Conservation (phyloP, 2,113 vertebrate species). For the Aythya baeri region DNA sequence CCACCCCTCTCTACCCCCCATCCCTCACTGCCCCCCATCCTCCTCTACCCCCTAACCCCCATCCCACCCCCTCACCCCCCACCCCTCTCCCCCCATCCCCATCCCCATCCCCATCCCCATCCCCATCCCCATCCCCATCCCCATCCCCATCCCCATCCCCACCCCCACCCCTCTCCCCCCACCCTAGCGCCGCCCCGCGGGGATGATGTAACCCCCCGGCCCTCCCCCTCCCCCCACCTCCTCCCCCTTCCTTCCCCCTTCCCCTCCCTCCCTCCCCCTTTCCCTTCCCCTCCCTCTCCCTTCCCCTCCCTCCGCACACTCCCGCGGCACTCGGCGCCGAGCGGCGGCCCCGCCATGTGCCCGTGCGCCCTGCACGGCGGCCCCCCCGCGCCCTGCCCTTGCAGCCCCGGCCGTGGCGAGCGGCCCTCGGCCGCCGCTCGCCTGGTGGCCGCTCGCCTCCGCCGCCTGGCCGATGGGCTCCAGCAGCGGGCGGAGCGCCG, state of each 20-base stretch:
- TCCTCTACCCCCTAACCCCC: no score
- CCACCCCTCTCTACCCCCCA: no score
- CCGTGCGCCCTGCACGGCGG: slow-evolving; percentile 75
- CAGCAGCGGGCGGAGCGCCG: slow-evolving; percentile 61
- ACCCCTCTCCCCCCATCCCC: not conserved
- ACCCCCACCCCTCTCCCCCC: no score
- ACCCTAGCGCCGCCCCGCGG: no score
- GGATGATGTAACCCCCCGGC: no score
- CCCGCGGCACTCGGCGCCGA: not conserved
- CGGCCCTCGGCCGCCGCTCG: slow-evolving; percentile 71
- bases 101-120: not conserved
- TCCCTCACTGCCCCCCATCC: not conserved
- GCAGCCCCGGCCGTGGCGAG: slow-evolving; percentile 50
- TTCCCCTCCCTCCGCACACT: slow-evolving; percentile 21
- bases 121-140: not conserved
- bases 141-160: no score
- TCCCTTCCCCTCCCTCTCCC: not conserved
- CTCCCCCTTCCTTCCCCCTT: not conserved
- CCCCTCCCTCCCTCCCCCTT: not conserved
- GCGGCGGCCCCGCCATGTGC: slow-evolving; percentile 75
- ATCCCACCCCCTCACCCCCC: not conserved
- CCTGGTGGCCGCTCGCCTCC: slow-evolving; percentile 79
- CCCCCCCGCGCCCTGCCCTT: slow-evolving; percentile 67
- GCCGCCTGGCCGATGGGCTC: slow-evolving; percentile 85
- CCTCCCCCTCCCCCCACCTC: not conserved